These are phyloP conservation scores for Melanerpes formicivorus DNA, from an alignment of 2,113 vertebrate species.

Conservation along the genomic window DNA sequence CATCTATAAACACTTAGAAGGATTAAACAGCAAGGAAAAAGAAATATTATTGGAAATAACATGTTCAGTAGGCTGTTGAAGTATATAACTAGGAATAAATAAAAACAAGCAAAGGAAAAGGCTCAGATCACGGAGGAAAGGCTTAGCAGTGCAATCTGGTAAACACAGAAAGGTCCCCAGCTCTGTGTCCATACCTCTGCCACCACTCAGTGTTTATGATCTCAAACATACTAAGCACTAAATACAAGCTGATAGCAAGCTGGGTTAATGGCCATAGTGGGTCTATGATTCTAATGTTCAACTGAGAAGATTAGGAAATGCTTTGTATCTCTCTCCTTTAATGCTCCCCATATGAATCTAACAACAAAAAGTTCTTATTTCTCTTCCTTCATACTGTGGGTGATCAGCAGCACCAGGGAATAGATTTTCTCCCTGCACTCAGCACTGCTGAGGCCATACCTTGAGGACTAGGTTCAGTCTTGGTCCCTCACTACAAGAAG, in stretches of 20 bases:
- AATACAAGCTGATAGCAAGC: not conserved
- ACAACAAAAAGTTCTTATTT: not conserved
- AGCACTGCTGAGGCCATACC: no score
- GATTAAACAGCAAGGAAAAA: not conserved
- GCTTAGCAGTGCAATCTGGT: not conserved
- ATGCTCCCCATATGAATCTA: rapidly evolving
- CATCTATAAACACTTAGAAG: slow-evolving; percentile 12
- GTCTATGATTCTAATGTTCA: not conserved
- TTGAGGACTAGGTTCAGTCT: no score
- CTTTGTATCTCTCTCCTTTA: not conserved
- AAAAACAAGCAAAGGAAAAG: not conserved
- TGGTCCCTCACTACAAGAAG: no score
- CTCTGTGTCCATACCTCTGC: not conserved
- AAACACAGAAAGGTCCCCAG: not conserved
- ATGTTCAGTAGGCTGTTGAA: not conserved
- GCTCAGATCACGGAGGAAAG: not conserved
- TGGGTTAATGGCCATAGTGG: not conserved
- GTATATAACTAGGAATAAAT: not conserved
- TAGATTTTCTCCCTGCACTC: no score
- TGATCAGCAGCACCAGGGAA: not conserved
- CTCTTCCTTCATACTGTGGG: not conserved
- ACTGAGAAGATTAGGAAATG: not conserved
- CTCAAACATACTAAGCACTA: not conserved
- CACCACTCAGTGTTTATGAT: not conserved
- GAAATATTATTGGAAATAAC: slow-evolving; percentile 1